These are phyloP conservation scores for Zaprionus gabonicus DNA, from an alignment of 1,140 invertebrate species.

Conservation along the genomic window DNA sequence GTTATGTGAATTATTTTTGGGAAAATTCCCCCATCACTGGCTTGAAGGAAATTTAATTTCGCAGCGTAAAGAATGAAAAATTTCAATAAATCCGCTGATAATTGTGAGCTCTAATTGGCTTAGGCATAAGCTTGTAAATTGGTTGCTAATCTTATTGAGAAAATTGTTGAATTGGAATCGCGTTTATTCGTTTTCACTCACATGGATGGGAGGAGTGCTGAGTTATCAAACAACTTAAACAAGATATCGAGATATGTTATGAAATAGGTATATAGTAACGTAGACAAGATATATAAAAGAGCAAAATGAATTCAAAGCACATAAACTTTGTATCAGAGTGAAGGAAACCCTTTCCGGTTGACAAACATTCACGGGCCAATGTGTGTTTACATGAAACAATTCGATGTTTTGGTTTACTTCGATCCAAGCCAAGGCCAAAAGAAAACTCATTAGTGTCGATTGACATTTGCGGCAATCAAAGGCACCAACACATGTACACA, in stretches of 20 bases:
- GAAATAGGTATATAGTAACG: too few species aligned
- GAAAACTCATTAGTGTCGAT: constrained; percentile 68
- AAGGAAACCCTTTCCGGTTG: constrained; percentile 12
- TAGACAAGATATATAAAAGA: too few species aligned
- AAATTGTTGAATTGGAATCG: background rate
- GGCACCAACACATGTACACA: constrained; percentile 38
- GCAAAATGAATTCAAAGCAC: background rate
- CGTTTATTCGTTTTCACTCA: background rate
- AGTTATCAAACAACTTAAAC: too few species aligned
- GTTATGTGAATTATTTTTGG: constrained; percentile 59
- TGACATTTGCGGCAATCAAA: constrained; percentile 66
- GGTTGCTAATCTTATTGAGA: background rate
- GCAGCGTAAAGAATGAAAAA: background rate
- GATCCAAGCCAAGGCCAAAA: constrained; percentile 58
- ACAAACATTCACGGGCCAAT: background rate
- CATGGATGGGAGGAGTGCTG: background rate
- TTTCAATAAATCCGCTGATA: background rate
- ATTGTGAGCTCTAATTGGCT: background rate
- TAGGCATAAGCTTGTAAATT: background rate
- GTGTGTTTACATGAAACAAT: background rate
- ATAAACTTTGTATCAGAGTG: background rate
- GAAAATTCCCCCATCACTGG: constrained; percentile 34
- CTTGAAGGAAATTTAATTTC: constrained; percentile 47
- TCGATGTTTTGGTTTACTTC: constrained; percentile 17
- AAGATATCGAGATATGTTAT: too few species aligned